A percentile compares a stretch with the other conserved stretches of the same genome.
Evolutionary conservation across 2,888 invertebrate species (phyloP).

Genomic region (Euclidia mi): DNA sequence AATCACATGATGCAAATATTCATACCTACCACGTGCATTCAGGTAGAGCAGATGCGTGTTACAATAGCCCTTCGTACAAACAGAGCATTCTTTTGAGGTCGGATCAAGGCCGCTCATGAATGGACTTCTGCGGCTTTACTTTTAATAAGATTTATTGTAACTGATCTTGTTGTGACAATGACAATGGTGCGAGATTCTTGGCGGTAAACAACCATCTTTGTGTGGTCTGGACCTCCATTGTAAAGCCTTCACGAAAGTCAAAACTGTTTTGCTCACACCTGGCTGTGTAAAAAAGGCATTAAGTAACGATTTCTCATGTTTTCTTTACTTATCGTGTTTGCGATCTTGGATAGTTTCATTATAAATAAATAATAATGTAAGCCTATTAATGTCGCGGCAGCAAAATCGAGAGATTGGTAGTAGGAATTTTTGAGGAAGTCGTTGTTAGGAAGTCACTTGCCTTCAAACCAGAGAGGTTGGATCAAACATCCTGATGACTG

Average conservation of each 20-base stretch:
- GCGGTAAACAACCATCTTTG: constrained; percentile 81
- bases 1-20: constrained; percentile 6
- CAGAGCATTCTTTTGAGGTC: constrained; percentile 77
- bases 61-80: constrained; percentile 81
- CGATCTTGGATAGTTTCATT: not conserved
- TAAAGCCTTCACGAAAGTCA: constrained; percentile 74
- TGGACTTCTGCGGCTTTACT: constrained; percentile 76
- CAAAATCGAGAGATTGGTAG: no score
- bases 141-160: constrained; percentile 90
- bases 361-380: no score
- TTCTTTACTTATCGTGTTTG: not conserved
- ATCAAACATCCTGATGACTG: no score
- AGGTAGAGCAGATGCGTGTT: constrained; percentile 80
- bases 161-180: constrained; percentile 89
- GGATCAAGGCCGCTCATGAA: constrained; percentile 78
- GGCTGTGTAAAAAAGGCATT: constrained; percentile 58
- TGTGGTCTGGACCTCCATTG: constrained; percentile 81
- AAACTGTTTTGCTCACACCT: constrained; percentile 80
- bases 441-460: no score
- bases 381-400: no score
- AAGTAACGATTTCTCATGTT: constrained; percentile 24
- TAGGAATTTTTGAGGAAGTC: no score
- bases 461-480: no score
- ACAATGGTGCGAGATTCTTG: constrained; percentile 80
- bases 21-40: constrained; percentile 31